These are phyloP conservation scores for Pyrrhura leucotis DNA, from an alignment of 2,797 vertebrate genomes.

Conservation along the genomic window DNA sequence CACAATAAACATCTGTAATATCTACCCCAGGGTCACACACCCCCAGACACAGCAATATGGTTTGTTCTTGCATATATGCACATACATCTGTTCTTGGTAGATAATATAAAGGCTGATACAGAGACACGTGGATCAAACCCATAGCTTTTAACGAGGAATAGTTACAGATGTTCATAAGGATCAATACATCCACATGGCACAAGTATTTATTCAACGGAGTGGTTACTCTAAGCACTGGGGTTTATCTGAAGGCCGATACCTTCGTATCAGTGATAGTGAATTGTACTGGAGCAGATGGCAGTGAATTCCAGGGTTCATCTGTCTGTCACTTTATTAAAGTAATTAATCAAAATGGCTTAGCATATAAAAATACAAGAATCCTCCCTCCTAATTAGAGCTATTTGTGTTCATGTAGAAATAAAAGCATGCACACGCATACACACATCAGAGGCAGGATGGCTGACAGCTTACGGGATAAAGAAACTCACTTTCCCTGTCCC, in stretches of 20 bases:
- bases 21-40: neutral
- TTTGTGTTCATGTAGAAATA: neutral
- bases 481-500: neutral
- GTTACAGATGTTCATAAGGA: neutral
- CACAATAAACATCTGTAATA: neutral
- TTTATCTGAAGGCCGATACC: neutral
- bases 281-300: neutral
- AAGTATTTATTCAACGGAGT: neutral
- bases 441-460: neutral
- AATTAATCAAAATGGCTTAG: slow-evolving; percentile 38
- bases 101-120: neutral
- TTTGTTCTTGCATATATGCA: neutral
- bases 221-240: neutral
- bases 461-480: neutral
- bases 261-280: neutral
- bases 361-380: slow-evolving; percentile 50
- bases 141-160: neutral
- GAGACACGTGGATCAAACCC: neutral
- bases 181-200: neutral
- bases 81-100: neutral
- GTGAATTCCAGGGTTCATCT: neutral
- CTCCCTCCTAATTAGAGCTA: neutral
- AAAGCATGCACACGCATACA: neutral
- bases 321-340: slow-evolving; percentile 2
- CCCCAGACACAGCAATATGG: neutral